phyloP scores from a whole-genome alignment of 2,888 invertebrate species.

The Tachystola acroxantha region DNA sequence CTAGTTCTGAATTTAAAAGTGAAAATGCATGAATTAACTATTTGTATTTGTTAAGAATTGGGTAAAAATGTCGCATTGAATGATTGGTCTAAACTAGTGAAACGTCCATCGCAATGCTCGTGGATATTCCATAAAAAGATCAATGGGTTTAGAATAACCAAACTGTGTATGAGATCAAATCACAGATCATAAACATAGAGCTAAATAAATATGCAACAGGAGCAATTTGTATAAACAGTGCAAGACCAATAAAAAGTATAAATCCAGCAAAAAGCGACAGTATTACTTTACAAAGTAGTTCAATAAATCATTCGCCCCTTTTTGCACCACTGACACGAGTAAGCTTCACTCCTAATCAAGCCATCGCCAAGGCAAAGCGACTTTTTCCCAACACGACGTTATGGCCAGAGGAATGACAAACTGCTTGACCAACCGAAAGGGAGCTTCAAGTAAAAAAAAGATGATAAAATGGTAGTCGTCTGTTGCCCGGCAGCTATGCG shows the following conservation, averaged over 20 bases:
- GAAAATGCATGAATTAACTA: too few relatives aligned
- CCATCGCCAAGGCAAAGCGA: not conserved
- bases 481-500: conserved; percentile 29
- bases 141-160: too few relatives aligned
- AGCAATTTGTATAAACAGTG: not conserved
- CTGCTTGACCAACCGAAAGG: conserved; percentile 7
- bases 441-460: conserved; percentile 13
- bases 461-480: conserved; percentile 14
- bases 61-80: too few relatives aligned
- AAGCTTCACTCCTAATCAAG: not conserved
- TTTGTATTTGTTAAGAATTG: too few relatives aligned
- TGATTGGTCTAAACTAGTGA: too few relatives aligned
- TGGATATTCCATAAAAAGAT: too few relatives aligned
- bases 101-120: too few relatives aligned
- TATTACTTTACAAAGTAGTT: conserved; percentile 2
- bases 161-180: too few relatives aligned
- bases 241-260: not conserved
- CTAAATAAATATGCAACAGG: too few relatives aligned
- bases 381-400: not conserved
- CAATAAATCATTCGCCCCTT: not conserved
- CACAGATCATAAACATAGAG: too few relatives aligned
- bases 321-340: not conserved
- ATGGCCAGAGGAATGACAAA: conserved; percentile 1
- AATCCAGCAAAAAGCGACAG: not conserved
- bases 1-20: too few relatives aligned